Conservation (phyloP, 2,888 invertebrate species). For the Disparrhopalites patrizii region DNA sequence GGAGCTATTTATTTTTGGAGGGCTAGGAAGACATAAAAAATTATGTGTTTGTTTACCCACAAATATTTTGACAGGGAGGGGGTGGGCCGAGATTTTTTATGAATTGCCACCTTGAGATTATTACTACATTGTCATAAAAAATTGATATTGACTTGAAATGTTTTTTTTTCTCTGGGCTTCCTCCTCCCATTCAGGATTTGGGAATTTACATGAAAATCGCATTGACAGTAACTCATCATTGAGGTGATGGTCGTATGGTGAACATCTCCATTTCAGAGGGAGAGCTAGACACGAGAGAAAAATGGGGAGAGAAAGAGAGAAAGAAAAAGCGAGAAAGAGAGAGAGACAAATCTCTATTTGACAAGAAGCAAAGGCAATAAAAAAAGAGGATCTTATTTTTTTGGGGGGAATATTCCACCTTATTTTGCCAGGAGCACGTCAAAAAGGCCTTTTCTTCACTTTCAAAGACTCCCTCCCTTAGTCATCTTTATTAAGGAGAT, state of each 20-base stretch:
- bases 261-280: constrained; percentile 5
- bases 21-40: background rate
- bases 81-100: too few species aligned
- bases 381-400: too few species aligned
- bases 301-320: too few species aligned
- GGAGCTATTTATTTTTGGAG: too few species aligned
- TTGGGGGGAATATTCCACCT: too few species aligned
- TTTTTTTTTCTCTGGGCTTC: background rate
- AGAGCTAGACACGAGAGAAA: too few species aligned
- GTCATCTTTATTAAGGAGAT: background rate
- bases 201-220: constrained; percentile 22
- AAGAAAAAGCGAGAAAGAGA: too few species aligned
- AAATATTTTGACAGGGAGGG: too few species aligned
- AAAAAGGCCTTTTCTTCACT: constrained; percentile 2
- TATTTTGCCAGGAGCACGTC: constrained; percentile 22
- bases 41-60: constrained; percentile 3
- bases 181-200: too few species aligned
- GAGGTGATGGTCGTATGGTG: constrained; percentile 2
- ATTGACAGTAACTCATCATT: constrained; percentile 13
- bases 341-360: too few species aligned
- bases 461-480: background rate
- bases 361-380: too few species aligned
- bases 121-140: constrained; percentile 2
- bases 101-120: background rate
- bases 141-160: background rate